A percentile compares a stretch with the other conserved stretches of the same genome.
Evolutionary conservation across 2,888 invertebrate genomes (phyloP).

Genomic region (Pseudolycoriella hygida): DNA sequence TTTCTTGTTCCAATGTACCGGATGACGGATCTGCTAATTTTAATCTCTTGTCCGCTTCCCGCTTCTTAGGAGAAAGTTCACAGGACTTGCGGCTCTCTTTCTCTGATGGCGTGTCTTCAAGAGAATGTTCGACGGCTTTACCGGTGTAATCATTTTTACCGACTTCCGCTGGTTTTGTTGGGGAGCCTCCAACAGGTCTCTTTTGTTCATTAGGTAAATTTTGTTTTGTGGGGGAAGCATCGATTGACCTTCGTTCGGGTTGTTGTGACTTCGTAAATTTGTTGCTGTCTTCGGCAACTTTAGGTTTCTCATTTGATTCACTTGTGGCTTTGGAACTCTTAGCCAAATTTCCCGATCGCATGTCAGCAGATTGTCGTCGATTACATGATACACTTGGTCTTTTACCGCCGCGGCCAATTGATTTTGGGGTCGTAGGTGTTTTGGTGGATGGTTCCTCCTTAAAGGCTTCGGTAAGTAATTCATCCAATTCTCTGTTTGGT

Average conservation of each 20-base stretch:
- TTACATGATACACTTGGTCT: constrained; percentile 31
- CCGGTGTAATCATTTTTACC: not conserved
- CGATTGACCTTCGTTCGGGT: constrained; percentile 31
- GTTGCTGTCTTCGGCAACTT: not conserved
- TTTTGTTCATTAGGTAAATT: constrained; percentile 14
- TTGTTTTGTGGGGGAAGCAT: constrained; percentile 18
- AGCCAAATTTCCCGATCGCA: constrained; percentile 45
- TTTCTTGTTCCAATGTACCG: constrained; percentile 30
- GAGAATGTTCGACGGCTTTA: too few relatives aligned
- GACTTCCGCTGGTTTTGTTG: constrained; percentile 23
- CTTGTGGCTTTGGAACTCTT: constrained; percentile 17
- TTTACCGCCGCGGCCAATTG: constrained; percentile 10
- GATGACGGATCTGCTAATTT: constrained; percentile 18
- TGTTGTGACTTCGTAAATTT: constrained; percentile 18
- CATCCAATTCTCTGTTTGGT: not conserved
- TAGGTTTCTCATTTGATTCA: not conserved
- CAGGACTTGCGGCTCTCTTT: constrained; percentile 40
- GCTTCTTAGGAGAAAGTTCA: constrained; percentile 41
- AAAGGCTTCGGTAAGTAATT: constrained; percentile 34
- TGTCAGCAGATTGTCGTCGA: constrained; percentile 48
- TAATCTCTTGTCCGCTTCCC: constrained; percentile 43
- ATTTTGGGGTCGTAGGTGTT: not conserved
- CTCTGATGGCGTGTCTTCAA: constrained; percentile 7
- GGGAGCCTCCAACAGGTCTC: too few relatives aligned
- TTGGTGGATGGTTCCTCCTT: constrained; percentile 41